A percentile compares a stretch with the other conserved stretches of the same genome.
Evolutionary conservation across 2,797 vertebrate genomes (phyloP).

Genomic region (Numenius phaeopus): DNA sequence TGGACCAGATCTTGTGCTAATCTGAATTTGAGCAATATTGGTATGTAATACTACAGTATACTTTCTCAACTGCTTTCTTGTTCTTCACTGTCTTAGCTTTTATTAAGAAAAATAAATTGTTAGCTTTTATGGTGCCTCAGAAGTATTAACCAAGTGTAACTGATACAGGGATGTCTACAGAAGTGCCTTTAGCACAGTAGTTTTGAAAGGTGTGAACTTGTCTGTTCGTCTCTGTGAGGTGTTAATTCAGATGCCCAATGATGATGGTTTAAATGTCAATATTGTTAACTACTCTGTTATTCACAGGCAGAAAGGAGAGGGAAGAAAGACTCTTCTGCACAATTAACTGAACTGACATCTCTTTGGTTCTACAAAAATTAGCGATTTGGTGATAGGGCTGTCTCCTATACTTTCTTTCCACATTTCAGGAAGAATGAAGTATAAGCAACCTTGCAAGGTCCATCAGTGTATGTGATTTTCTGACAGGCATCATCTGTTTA

Average conservation of each 20-base stretch:
- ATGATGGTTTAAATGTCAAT: conserved; percentile 69
- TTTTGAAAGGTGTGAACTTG: conserved; percentile 55
- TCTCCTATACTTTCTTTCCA: neutral
- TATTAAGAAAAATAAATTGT: conserved; percentile 12
- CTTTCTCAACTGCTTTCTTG: neutral
- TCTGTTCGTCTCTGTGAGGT: conserved; percentile 30
- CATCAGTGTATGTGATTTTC: neutral
- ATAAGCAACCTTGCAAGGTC: conserved; percentile 4
- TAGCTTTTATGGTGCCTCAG: conserved; percentile 24
- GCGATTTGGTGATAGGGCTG: neutral
- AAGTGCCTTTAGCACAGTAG: conserved; percentile 21
- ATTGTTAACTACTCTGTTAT: conserved; percentile 63
- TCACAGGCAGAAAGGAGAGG: conserved; percentile 19
- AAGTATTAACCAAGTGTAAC: conserved; percentile 41
- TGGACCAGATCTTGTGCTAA: neutral
- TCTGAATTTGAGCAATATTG: neutral
- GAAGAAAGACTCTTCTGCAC: conserved; percentile 13
- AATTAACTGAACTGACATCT: conserved; percentile 59
- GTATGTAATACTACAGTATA: neutral
- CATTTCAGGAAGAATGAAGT: conserved; percentile 4
- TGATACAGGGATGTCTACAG: conserved; percentile 5
- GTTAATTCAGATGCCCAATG: conserved; percentile 63
- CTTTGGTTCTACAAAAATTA: conserved; percentile 43
- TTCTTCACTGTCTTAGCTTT: neutral
- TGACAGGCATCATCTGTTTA: neutral